phyloP scores from a whole-genome alignment of 2,797 vertebrate genomes.

The Siniperca obscura region DNA sequence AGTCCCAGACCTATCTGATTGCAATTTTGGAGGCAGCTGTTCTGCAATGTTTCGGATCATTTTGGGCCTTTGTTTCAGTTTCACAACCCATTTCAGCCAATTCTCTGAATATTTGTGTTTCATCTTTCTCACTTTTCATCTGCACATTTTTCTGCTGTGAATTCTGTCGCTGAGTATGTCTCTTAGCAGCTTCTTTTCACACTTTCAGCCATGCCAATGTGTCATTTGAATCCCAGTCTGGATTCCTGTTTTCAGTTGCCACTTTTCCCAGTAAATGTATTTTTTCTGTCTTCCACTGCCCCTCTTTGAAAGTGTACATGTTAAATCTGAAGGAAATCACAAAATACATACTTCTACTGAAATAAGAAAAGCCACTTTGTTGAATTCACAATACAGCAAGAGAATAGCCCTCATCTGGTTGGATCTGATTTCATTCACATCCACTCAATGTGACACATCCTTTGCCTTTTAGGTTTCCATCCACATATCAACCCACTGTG shows the following conservation, averaged over 20 bases:
- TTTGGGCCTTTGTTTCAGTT: slow-evolving; percentile 38
- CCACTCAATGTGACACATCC: background rate
- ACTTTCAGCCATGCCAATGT: slow-evolving; percentile 52
- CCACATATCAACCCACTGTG: background rate
- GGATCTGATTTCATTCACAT: slow-evolving; percentile 14
- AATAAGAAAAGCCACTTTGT: background rate
- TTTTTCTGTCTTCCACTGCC: slow-evolving; percentile 8
- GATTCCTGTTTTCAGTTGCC: slow-evolving; percentile 31
- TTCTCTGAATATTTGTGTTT: slow-evolving; percentile 68
- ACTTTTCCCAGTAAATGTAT: slow-evolving; percentile 26
- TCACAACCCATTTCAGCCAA: slow-evolving; percentile 64
- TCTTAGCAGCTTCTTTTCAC: slow-evolving; percentile 64
- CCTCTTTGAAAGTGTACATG: background rate
- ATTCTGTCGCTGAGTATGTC: slow-evolving; percentile 55
- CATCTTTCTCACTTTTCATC: slow-evolving; percentile 67
- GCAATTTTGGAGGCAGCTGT: slow-evolving; percentile 38
- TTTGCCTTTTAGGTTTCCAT: background rate
- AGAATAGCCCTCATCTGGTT: background rate
- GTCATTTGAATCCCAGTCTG: slow-evolving; percentile 51
- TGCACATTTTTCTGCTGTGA: slow-evolving; percentile 58
- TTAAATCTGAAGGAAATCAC: background rate
- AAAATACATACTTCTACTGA: background rate
- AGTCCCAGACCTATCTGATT: background rate
- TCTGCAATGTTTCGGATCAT: slow-evolving; percentile 34
- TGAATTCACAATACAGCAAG: background rate